Base-by-base conservation (phyloP, 2,888 invertebrate genomes). In the Drosophila antonietae region DNA sequence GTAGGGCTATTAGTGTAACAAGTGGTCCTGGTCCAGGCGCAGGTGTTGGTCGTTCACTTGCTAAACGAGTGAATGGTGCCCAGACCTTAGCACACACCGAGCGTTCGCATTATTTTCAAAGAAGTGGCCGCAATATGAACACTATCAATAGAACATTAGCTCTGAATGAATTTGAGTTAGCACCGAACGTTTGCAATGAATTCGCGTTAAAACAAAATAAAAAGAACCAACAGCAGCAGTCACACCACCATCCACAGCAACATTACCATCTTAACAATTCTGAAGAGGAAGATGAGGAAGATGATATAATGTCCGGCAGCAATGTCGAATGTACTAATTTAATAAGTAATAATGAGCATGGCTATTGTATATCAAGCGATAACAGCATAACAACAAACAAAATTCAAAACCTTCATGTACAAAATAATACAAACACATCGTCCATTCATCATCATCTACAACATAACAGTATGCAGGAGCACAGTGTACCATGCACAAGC, bases 301-400 rank as follows among this genome's bases (percentile, higher is more conserved):
- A 84, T 9, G 85, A 92, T 64, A 86, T 91, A 79, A 85, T 90
- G 72, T 58, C 89, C 73, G 90, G 84, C 70, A 84, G 80, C 66
- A 89, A 89, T 87, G 90, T 91, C 66, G 92, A 92, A 78, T 88
- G 90, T 70, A 87, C 90, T 56, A 92, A 91, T 80, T 86, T 92
- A 65, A 92, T 92, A 52, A 90, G 73, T 74, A 90, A 79, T 64
- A 88, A 76, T 63, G 82, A 81, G 61, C 78, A 70, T 51, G 77
- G 68, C 53, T 59, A 63, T 58, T 68, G 73, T 57, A 68, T 62
- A 51, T 56, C 65, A 31, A 68, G 61, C 37, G 78, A 83, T 35
- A 75, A 65, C 14, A 75, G 68, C 43, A 78, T 39, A 35, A 28
- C 60, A 58, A 52, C 53, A 44, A 70, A 39, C 47, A 61, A 74